These are phyloP conservation scores for Calcarius lapponicus DNA, from an alignment of 2,797 vertebrate genomes.

Conservation along the genomic window DNA sequence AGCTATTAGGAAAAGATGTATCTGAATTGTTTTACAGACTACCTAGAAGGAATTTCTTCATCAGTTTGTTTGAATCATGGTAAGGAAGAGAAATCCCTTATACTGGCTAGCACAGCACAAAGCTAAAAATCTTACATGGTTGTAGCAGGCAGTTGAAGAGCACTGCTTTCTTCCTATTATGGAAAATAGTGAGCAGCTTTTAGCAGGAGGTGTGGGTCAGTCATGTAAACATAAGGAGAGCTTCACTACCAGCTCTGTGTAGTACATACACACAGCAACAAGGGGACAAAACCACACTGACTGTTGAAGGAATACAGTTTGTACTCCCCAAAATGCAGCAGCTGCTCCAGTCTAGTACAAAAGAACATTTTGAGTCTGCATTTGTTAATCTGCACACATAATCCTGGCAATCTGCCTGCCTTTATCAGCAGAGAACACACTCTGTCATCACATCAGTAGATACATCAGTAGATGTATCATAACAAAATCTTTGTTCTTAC, in stretches of 20 bases:
- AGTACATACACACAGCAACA: neutral
- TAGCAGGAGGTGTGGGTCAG: conserved; percentile 46
- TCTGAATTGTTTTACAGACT: neutral
- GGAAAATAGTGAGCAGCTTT: conserved; percentile 27
- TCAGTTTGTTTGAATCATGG: neutral
- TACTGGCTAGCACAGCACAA: neutral
- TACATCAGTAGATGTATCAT: neutral
- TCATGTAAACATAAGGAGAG: conserved; percentile 41
- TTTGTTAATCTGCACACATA: neutral
- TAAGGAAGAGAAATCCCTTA: neutral
- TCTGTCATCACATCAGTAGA: neutral
- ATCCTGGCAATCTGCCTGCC: neutral
- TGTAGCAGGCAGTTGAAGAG: conserved; percentile 9
- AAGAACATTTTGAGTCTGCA: neutral
- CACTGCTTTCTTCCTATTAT: conserved; percentile 64
- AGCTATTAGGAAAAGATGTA: neutral
- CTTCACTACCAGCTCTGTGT: conserved; percentile 12
- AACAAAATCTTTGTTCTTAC: neutral
- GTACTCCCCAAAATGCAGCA: neutral
- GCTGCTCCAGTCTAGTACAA: neutral
- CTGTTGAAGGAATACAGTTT: neutral
- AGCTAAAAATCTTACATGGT: neutral
- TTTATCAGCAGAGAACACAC: neutral
- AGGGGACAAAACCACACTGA: neutral
- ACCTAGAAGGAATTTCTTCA: neutral